Evolutionary conservation across 2,113 vertebrate genomes (phyloP).

Genomic region (Romanogobio albipinnatus): DNA sequence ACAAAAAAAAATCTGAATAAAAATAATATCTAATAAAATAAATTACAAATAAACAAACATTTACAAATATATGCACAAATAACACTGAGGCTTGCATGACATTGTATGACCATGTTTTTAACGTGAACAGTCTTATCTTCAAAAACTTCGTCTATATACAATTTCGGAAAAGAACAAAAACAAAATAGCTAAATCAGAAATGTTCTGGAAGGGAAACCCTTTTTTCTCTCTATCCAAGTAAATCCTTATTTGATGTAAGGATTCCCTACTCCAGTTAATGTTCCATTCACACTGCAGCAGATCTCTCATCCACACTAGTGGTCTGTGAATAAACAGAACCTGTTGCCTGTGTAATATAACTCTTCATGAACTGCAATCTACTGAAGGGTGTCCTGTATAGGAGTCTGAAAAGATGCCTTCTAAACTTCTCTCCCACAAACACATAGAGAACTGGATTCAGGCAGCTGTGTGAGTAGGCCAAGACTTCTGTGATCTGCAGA

Average conservation of each 20-base stretch:
- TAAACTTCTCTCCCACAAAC: slow-evolving; percentile 76
- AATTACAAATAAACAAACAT: background rate
- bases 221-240: background rate
- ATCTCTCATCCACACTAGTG: slow-evolving; percentile 68
- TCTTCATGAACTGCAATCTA: slow-evolving; percentile 64
- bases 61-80: background rate
- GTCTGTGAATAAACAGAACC: slow-evolving; percentile 68
- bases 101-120: background rate
- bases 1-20: background rate
- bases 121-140: background rate
- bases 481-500: slow-evolving; percentile 66
- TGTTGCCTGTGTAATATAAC: slow-evolving; percentile 56
- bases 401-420: slow-evolving; percentile 66
- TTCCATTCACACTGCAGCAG: slow-evolving; percentile 57
- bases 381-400: slow-evolving; percentile 63
- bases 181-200: background rate
- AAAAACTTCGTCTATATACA: no score
- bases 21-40: background rate
- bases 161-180: no score
- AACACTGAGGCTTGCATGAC: background rate
- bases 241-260: background rate
- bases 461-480: slow-evolving; percentile 76
- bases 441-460: slow-evolving; percentile 77
- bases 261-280: no score
- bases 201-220: background rate